Evolutionary conservation across 2,113 vertebrate genomes (phyloP).

Genomic region (Lathamus discolor): DNA sequence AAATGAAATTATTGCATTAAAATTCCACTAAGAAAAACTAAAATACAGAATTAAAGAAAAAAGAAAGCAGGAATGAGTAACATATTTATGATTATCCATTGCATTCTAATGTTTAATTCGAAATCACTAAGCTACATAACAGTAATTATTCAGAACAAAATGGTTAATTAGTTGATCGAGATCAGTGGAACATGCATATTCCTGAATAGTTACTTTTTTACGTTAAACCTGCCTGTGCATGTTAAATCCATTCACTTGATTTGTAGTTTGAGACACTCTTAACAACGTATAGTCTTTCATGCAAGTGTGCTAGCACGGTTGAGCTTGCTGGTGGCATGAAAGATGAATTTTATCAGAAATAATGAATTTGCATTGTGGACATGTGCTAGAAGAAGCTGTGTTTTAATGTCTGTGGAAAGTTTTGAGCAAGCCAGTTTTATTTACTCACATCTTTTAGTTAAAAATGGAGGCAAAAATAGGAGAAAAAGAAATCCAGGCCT

Average conservation of each 20-base stretch:
- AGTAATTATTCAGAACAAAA: background rate
- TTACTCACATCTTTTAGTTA: background rate
- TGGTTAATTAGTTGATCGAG: background rate
- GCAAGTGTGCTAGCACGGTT: background rate
- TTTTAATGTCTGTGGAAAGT: background rate
- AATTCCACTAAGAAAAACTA: background rate
- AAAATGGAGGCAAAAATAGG: background rate
- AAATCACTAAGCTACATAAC: background rate
- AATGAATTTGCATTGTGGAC: background rate
- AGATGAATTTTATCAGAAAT: background rate
- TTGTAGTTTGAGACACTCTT: background rate
- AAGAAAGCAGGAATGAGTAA: background rate
- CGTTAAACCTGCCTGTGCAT: background rate
- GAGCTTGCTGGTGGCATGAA: background rate
- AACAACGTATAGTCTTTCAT: background rate
- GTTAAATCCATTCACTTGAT: background rate
- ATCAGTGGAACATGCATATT: background rate
- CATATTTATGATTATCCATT: background rate
- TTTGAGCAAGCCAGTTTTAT: background rate
- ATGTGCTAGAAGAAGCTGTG: background rate
- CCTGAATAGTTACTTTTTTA: background rate
- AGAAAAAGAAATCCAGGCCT: background rate
- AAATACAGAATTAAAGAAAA: background rate
- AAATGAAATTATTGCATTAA: background rate
- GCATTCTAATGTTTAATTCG: background rate